These are phyloP conservation scores for Syngnathus rostellatus DNA, from an alignment of 2,797 vertebrate species.

Conservation along the genomic window DNA sequence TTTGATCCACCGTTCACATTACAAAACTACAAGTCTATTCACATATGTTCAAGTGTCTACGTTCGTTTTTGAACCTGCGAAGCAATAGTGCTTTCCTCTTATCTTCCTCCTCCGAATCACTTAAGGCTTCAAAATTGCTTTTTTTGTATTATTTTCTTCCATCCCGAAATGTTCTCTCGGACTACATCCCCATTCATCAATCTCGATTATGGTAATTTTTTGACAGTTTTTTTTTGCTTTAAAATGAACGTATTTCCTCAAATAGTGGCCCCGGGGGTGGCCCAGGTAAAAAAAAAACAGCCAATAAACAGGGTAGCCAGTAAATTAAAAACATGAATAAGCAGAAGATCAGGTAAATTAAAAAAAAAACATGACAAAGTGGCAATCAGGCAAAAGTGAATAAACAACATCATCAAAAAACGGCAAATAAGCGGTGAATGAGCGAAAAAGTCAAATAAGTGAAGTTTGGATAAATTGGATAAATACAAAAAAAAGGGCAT, in stretches of 20 bases:
- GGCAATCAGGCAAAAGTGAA: not conserved
- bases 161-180: conserved; percentile 19
- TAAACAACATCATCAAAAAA: not conserved
- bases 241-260: conserved; percentile 33
- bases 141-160: conserved; percentile 5
- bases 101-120: conserved; percentile 51
- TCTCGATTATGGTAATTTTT: conserved; percentile 39
- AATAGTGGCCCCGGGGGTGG: not conserved
- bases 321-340: not conserved
- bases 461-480: not conserved
- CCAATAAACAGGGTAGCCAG: not conserved
- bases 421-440: not conserved
- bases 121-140: conserved; percentile 81
- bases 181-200: conserved; percentile 14
- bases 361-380: not conserved
- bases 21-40: conserved; percentile 81
- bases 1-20: conserved; percentile 67
- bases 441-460: too few relatives aligned
- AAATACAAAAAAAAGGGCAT: not conserved
- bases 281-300: not conserved
- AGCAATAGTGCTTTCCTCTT: conserved; percentile 65
- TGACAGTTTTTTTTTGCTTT: conserved; percentile 61
- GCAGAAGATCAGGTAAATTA: not conserved
- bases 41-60: conserved; percentile 79
- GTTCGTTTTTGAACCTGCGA: conserved; percentile 65